Evolutionary conservation across 1,140 invertebrate species (phyloP), one percentile per base, ranked within the genome.

Genomic region (Telenomus remus): DNA sequence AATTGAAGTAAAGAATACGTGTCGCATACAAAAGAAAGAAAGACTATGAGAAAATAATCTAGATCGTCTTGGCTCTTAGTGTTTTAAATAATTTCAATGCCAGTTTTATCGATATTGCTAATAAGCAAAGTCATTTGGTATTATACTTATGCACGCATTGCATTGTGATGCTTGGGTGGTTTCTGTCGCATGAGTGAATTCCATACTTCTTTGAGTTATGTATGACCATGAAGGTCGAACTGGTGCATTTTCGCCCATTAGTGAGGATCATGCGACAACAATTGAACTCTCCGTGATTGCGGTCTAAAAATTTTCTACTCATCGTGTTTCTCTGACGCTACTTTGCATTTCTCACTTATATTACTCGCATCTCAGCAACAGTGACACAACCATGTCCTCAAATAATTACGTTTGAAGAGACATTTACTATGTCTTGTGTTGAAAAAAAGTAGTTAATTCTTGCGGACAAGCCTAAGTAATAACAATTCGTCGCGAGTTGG

Each of bases 81-180:
- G 69, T 78, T 73, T 78, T 73, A 69, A 78, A 78, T 78, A 69
- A 72, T 53, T 73, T 61, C 76, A 78, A 78, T 78, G 76, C 60
- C 76, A 78, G 68, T 56, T 46, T 27, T 70, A 66, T 69, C 60
- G 64, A 37, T 35, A 12, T 37, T 60, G 49, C 65, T 73, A 78
- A 78, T 70, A 73, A 78, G 65, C 49, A 1, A 48, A 78, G 54
- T 65, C 60, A 48, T 78, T 73, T 65, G 65, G 69, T 71, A 71
- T 74, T 66, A 74, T 78, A 74, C 66, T 70, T 61, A 74, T 71
- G 70, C 51, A 50, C 65, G 70, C 65, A 73, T 78, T 78, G 59
- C 57, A 35, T 44, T 47, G 75, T 47, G 71, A 80, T 80, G 75
- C 71, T 78, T 56, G 70, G 74, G 53, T 78, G 78, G 72, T 54